A percentile compares a stretch with the other conserved stretches of the same genome.
These are phyloP conservation scores for Drosophila melanica DNA, from an alignment of 1,140 invertebrate species.

Conservation along the genomic window DNA sequence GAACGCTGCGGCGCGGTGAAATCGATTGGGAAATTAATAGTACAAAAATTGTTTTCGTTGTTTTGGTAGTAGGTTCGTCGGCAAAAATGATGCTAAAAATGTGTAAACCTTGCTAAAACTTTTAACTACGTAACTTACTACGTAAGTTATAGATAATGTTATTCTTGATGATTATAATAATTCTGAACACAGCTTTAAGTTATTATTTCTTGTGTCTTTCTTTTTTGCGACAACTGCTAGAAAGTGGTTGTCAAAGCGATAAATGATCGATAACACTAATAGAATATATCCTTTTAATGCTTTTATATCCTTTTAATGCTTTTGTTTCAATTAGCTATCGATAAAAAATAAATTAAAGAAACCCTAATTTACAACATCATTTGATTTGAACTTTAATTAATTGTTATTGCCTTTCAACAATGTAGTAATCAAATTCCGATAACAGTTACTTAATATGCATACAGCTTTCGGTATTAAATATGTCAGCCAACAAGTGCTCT, in stretches of 20 bases:
- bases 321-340: not conserved
- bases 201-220: not conserved
- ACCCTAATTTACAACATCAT: not conserved
- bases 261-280: not conserved
- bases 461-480: not conserved
- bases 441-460: not conserved
- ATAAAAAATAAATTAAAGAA: not conserved
- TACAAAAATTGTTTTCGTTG: constrained; percentile 5
- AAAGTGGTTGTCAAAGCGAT: not conserved
- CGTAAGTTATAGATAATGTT: not conserved
- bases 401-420: not conserved
- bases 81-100: not conserved
- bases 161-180: too few species aligned
- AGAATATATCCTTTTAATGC: too few species aligned
- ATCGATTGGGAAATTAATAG: constrained; percentile 12
- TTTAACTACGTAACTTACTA: too few species aligned
- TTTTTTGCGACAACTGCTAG: not conserved
- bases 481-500: not conserved
- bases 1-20: not conserved
- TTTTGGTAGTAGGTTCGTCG: not conserved
- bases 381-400: not conserved
- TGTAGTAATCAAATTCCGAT: not conserved
- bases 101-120: not conserved
- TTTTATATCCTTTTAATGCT: too few species aligned
- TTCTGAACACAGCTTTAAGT: too few species aligned